Evolutionary conservation across 2,113 vertebrate genomes (phyloP), one percentile per base, ranked within the genome.

Genomic region (Poicephalus gulielmi): DNA sequence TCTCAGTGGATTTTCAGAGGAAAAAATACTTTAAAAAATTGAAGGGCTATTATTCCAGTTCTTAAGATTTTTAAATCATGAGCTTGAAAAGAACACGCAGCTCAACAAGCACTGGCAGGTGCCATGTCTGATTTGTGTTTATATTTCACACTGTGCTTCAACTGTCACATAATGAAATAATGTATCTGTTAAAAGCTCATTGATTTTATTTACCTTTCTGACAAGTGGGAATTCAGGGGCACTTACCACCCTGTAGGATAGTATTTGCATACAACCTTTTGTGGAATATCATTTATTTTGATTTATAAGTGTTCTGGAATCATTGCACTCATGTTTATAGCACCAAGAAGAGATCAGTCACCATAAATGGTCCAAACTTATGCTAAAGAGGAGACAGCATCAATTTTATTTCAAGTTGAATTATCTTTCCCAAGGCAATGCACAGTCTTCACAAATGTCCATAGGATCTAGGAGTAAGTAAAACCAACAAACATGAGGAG

Each of bases 91-190:
- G 44, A 41, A 1, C 77, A 59, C 35, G 25, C 62, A 79, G 15
- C 39, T 95, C 66, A 71, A 92, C 9, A 55, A 85, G 16, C 70
- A 43, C 22, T 76, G 86, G 52, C 88, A 94, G 80, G 80, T 84
- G 88, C 55, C 79, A 59, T 66, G 63, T 92, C 90, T 92, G 83
- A 84, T 92, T 94, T 92, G 70, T 94, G 80, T 91, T 95, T 95
- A 88, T 77, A 82, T 91, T 96, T 96, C 93, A 93, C 70, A 86
- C 55, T 86, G 86, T 82, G 74, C 66, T 95, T 78, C 89, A 94
- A 84, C 91, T 91, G 66, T 89, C 83, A 73, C 57, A 50, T 92
- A 94, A 92, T 95, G 66, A 84, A 95, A 92, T 95, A 92, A 68
- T 73, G 27, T 91, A 89, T 79, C 81, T 94, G 88, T 68, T 91